Base-by-base conservation (phyloP, 2,113 vertebrate genomes). In the Sclerurus mexicanus region DNA sequence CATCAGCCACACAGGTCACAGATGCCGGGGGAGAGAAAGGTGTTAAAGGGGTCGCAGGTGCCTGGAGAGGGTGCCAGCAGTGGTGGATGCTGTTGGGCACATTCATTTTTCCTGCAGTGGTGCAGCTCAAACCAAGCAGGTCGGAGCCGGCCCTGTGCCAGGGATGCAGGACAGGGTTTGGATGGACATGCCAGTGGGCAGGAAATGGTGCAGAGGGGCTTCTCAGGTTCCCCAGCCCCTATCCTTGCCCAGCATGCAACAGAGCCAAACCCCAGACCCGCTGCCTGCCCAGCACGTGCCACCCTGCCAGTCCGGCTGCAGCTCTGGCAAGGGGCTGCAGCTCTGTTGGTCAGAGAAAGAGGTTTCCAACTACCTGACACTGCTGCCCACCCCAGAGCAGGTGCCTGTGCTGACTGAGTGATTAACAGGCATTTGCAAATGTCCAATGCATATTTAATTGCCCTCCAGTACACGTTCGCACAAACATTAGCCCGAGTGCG, bases 271-370 rank as follows among this genome's bases (percentile, higher is more conserved):
- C 22, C n/a, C 63, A 5, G 25, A 22, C 27, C 33, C 0, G 0
- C 23, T 0, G 2, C n/a, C 50, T 15, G 12, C 21, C 7, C 0
- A 3, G 31, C 39, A 6, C 2, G 0, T 25, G 16, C 59, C 10
- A 13, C n/a, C 58, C 14, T 44, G 14, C 11, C 9, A 4, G 40
- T 28, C n/a, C 0, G 0, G 59, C 73, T 19, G 53, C 3, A 10
- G 69, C 50, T 58, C 53, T 44, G n/a, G 11, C 4, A 4, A 40
- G 62, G 49, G 37, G 40, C 67, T 58, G 11, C 87, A 47, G 52
- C 21, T 20, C 7, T 0, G 0, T 1, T 9, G 5, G 47, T 47
- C 20, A 30, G 25, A 15, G 46, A 21, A 28, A 21, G 35, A 10
- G 14, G 7, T 12, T 3, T 17, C 28, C 12, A 28, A 8, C 5